Conservation (phyloP, 53 echinoderm and acorn worm species). For the Glandiceps talaboti region DNA sequence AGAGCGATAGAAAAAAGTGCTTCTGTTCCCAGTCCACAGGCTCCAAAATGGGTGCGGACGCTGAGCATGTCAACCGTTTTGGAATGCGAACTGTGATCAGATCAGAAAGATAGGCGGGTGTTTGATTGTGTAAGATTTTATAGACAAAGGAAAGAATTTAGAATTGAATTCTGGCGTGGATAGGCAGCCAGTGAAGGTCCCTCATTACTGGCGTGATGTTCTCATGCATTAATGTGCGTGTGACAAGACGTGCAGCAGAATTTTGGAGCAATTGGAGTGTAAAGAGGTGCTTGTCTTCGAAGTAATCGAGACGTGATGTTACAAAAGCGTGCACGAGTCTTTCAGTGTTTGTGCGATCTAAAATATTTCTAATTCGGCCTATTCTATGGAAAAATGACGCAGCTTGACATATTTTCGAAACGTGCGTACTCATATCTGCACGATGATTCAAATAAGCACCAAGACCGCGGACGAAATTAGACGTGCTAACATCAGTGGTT, state of each 20-base stretch:
- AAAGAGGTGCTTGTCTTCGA: neutral
- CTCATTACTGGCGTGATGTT: neutral
- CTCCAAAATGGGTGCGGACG: neutral
- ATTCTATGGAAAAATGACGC: neutral
- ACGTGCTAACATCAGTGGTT: neutral
- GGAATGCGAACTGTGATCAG: neutral
- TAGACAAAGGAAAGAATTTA: neutral
- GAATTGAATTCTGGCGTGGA: neutral
- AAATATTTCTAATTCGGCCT: neutral
- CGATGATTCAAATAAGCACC: neutral
- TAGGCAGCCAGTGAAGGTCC: neutral
- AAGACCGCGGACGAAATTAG: neutral
- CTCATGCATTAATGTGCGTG: neutral
- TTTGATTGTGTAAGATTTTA: neutral
- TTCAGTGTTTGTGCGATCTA: neutral
- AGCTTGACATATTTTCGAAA: neutral
- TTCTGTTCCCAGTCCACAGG: neutral
- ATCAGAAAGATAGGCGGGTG: neutral
- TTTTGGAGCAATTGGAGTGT: neutral
- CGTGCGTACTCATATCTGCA: neutral
- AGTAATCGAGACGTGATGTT: neutral
- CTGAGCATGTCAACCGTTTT: neutral
- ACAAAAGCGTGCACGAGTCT: neutral
- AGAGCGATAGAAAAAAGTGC: neutral
- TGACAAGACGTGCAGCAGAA: neutral